phyloP scores from a whole-genome alignment of 2,888 invertebrate species.

The Hemithea aestivaria region DNA sequence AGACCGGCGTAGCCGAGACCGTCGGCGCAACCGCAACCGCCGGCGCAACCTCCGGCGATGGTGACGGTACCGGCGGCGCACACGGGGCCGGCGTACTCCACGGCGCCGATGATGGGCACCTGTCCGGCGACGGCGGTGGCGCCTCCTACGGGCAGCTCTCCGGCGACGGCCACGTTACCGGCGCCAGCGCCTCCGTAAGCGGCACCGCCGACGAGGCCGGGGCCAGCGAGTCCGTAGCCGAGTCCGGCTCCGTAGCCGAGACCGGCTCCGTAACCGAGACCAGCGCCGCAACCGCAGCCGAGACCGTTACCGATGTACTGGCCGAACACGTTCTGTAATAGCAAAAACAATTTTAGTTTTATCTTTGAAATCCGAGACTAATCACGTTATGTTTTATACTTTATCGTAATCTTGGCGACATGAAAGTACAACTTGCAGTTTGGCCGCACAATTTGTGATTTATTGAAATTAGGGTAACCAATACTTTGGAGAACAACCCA shows the following conservation, averaged over 20 bases:
- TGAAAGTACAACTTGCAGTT: too few species aligned
- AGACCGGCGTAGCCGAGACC: constrained; percentile 11
- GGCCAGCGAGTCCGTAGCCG: constrained; percentile 24
- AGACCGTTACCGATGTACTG: background rate
- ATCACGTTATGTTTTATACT: too few species aligned
- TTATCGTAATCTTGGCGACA: too few species aligned
- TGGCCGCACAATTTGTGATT: too few species aligned
- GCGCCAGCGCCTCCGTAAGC: constrained; percentile 31
- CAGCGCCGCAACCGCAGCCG: constrained; percentile 1
- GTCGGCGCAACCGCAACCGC: constrained; percentile 25
- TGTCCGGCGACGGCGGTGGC: constrained; percentile 26
- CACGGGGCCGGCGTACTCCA: constrained; percentile 25
- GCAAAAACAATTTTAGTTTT: background rate
- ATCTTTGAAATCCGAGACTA: too few species aligned
- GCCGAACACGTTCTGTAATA: constrained; percentile 1
- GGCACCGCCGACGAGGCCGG: constrained; percentile 20
- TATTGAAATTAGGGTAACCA: too few species aligned
- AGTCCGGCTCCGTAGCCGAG: constrained; percentile 8
- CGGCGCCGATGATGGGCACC: constrained; percentile 29
- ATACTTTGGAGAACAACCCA: too few species aligned
- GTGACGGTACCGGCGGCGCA: constrained; percentile 24
- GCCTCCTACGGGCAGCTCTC: constrained; percentile 39
- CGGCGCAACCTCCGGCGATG: constrained; percentile 25
- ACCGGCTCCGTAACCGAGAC: constrained; percentile 1
- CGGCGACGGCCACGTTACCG: constrained; percentile 34